A percentile compares a stretch with the other conserved stretches of the same genome.
Conservation (phyloP, 2,888 invertebrate genomes). For the Rhopalosiphum nymphaeae region DNA sequence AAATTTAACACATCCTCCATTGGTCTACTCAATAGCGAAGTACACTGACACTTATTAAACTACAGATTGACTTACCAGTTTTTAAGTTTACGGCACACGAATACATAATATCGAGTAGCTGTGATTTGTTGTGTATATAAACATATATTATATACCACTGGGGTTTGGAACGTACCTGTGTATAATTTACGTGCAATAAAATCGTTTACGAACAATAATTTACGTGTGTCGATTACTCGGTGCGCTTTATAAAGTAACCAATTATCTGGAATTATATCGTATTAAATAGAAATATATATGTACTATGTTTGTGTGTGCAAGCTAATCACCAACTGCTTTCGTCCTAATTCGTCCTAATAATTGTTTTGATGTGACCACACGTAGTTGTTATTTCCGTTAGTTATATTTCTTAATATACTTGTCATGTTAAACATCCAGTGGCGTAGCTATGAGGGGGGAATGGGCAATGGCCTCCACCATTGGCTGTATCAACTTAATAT, state of each 20-base stretch:
- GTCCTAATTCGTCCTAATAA: not conserved
- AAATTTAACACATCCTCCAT: not conserved
- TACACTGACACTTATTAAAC: not conserved
- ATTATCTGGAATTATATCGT: not conserved
- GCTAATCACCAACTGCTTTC: not conserved
- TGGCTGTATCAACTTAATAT: no score
- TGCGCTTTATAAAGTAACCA: slow-evolving; percentile 2
- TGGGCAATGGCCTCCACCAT: no score
- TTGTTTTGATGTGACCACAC: not conserved
- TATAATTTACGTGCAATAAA: slow-evolving; percentile 13
- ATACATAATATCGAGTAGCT: not conserved
- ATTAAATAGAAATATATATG: not conserved
- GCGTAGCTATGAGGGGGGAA: no score
- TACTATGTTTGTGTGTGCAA: not conserved
- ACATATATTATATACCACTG: not conserved
- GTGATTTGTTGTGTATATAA: not conserved
- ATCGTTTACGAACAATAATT: slow-evolving; percentile 1
- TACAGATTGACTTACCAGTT: not conserved
- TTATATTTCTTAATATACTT: not conserved
- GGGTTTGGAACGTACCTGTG: not conserved
- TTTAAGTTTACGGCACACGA: not conserved
- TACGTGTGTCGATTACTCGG: not conserved
- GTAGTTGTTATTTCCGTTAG: not conserved
- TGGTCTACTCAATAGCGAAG: not conserved
- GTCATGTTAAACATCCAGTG: no score